phyloP scores from a whole-genome alignment of 2,888 invertebrate genomes.

The Myopa tessellatipennis region DNA sequence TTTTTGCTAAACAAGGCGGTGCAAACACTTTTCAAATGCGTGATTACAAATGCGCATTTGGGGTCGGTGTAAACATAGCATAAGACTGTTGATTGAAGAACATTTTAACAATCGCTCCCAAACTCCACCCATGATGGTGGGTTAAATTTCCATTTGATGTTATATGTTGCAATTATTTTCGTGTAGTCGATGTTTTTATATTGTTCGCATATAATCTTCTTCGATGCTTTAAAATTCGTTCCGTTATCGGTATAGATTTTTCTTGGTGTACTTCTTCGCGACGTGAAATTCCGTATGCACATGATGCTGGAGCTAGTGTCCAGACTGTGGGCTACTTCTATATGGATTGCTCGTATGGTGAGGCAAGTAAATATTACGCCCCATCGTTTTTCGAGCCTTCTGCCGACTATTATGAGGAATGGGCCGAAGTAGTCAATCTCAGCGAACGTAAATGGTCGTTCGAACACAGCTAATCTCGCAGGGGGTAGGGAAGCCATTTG shows the following conservation, averaged over 20 bases:
- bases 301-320: constrained; percentile 45
- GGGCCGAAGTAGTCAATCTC: constrained; percentile 45
- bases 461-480: constrained; percentile 41
- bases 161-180: constrained; percentile 12
- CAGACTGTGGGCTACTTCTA: constrained; percentile 45
- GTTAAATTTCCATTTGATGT: constrained; percentile 46
- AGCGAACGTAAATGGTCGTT: constrained; percentile 43
- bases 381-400: constrained; percentile 42
- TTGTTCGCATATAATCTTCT: constrained; percentile 29
- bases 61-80: too few relatives aligned
- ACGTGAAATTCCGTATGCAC: constrained; percentile 43
- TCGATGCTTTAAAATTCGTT: constrained; percentile 42
- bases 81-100: constrained; percentile 33
- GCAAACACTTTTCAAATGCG: too few relatives aligned
- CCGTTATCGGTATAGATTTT: constrained; percentile 46
- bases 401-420: constrained; percentile 34
- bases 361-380: constrained; percentile 45
- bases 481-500: constrained; percentile 45
- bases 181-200: constrained; percentile 29
- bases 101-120: constrained; percentile 44
- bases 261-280: constrained; percentile 42
- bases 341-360: constrained; percentile 43
- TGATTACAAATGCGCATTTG: too few relatives aligned
- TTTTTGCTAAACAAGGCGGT: too few relatives aligned
- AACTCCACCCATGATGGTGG: constrained; percentile 47